Evolutionary conservation across 1,140 invertebrate genomes (phyloP), one percentile per base, ranked within the genome.

Genomic region (Drosophila persimilis): DNA sequence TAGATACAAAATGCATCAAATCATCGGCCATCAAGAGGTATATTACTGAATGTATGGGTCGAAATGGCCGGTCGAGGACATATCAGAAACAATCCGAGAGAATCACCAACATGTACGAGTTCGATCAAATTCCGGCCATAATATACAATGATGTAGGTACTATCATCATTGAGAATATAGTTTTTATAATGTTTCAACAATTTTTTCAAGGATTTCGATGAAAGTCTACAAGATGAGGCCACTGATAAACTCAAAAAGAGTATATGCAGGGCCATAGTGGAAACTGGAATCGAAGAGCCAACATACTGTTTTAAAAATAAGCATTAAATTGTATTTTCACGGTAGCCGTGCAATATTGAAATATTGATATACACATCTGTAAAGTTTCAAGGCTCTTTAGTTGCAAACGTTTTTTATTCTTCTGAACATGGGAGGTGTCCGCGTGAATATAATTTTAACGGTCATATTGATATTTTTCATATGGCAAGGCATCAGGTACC

Each of bases 91-190:
- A 57, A 22, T 52, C 60, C 0, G 48, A 48, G 0, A 17, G 2
- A 24, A 59, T 59, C 5, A 65, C 67, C 1, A 29, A 3, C 6
- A 15, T 35, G 26, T 71, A 71, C 20, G 1, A 4, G 2, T 71
- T 65, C 13, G 43, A 8, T 22, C 39, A 43, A 35, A 31, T 71
- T 41, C 55, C 67, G 6, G 55, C 61, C 1, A 59, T 71, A 24
- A 43, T 71, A 52, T 59, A 58, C 46, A 53, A 71, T 59, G 50
- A 50, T 3, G 55, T 71, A 35, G 54, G 48, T 53, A 20, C 39
- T 13, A 13, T 13, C 3, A 39, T 3, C 3, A 39, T 15, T 1
- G 1, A 17, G 53, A 6, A 20, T 8, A 13, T 24, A 24, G 8
- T 20, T 24, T 43, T 5, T 35, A 6, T 46, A 47, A 20, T 26